Conservation (phyloP, 2,797 vertebrate genomes). For the Taeniopygia guttata region DNA sequence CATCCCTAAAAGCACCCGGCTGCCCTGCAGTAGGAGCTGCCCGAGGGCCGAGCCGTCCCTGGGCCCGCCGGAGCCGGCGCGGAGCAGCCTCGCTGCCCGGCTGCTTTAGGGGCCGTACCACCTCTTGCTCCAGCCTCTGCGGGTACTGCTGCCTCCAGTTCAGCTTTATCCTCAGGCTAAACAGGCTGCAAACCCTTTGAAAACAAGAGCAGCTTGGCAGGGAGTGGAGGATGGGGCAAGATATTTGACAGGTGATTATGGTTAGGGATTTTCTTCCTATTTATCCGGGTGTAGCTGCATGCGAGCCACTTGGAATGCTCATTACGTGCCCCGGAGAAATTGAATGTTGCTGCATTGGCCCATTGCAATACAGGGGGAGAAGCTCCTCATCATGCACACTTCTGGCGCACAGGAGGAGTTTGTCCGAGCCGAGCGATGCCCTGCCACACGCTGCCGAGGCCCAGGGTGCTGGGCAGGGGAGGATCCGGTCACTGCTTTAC, state of each 20-base stretch:
- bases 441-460: background rate
- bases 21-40: background rate
- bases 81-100: too few relatives aligned
- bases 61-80: too few relatives aligned
- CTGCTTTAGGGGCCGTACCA: background rate
- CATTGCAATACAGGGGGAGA: background rate
- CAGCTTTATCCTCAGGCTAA: background rate
- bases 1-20: background rate
- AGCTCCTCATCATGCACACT: background rate
- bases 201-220: background rate
- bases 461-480: background rate
- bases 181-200: background rate
- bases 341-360: background rate
- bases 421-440: background rate
- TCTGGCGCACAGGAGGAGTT: background rate
- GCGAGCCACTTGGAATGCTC: background rate
- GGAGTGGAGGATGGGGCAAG: background rate
- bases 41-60: background rate
- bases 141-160: background rate
- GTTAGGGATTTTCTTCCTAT: background rate
- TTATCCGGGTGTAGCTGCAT: background rate
- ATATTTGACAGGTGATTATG: background rate
- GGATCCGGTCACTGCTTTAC: background rate
- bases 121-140: background rate
- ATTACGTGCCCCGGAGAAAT: rapidly evolving